Percentiles rank a stretch among this genome's conserved stretches.
These are phyloP conservation scores for Calephelis perditalis DNA, from an alignment of 2,888 invertebrate species.

Conservation along the genomic window DNA sequence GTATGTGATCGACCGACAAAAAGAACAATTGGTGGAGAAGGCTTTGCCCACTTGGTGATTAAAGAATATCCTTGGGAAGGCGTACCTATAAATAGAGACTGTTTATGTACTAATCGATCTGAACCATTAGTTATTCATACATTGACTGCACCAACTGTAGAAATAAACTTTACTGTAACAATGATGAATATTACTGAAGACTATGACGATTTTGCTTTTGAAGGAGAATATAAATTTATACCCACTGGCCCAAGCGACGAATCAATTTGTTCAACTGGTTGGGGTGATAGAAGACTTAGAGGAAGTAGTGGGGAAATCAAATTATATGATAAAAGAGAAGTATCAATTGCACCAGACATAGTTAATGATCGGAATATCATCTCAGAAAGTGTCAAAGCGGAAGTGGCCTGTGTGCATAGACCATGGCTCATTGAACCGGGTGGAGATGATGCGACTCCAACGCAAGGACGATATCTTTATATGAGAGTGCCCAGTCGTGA, in stretches of 20 bases:
- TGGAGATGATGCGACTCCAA: conserved; percentile 80
- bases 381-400: conserved; percentile 72
- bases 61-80: conserved; percentile 85
- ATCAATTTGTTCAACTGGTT: conserved; percentile 80
- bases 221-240: conserved; percentile 84
- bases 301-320: conserved; percentile 87
- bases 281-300: conserved; percentile 81
- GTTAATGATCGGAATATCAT: conserved; percentile 70
- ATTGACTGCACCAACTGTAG: conserved; percentile 83
- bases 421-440: conserved; percentile 89
- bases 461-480: conserved; percentile 82
- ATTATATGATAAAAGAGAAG: conserved; percentile 79
- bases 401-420: conserved; percentile 82
- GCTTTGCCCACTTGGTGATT: conserved; percentile 80
- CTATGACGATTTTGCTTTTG: conserved; percentile 87
- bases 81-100: conserved; percentile 83
- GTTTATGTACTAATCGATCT: conserved; percentile 84
- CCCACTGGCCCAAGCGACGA: conserved; percentile 76
- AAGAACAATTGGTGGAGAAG: conserved; percentile 68
- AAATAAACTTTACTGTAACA: conserved; percentile 85
- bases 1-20: conserved; percentile 79
- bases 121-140: conserved; percentile 82
- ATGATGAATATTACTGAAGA: conserved; percentile 90
- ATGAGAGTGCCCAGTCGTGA: conserved; percentile 83
- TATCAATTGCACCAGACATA: conserved; percentile 59